Percentiles rank a stretch among this genome's conserved stretches.
Conservation (phyloP, 2,113 vertebrate species). For the Coptodon rendalli region DNA sequence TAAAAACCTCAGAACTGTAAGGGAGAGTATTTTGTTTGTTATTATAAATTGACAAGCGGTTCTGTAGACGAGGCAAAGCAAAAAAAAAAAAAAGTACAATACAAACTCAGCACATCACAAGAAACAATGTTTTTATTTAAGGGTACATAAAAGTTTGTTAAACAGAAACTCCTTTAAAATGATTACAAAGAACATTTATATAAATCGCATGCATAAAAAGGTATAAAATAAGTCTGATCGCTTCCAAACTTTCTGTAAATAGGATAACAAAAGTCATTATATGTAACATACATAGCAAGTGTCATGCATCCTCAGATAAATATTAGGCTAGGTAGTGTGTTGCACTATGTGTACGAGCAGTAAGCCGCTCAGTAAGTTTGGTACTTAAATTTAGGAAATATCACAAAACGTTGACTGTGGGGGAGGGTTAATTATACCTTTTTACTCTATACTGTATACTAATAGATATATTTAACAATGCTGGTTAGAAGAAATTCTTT, state of each 20-base stretch:
- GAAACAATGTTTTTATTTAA: not conserved
- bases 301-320: slow-evolving; percentile 63
- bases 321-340: slow-evolving; percentile 54
- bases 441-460: not conserved
- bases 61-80: no score
- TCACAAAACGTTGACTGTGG: not conserved
- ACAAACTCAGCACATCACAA: not conserved
- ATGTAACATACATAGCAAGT: slow-evolving; percentile 48
- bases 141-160: slow-evolving; percentile 58
- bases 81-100: not conserved
- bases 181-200: slow-evolving; percentile 54
- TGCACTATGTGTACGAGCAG: slow-evolving; percentile 12
- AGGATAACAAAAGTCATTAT: slow-evolving; percentile 40
- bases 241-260: slow-evolving; percentile 48
- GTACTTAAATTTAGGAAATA: slow-evolving; percentile 11
- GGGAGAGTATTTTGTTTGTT: not conserved
- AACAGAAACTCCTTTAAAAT: slow-evolving; percentile 57
- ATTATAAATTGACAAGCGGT: not conserved
- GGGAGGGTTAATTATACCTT: not conserved
- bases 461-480: not conserved
- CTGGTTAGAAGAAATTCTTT: slow-evolving; percentile 25
- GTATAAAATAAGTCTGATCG: slow-evolving; percentile 47
- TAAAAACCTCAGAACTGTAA: not conserved
- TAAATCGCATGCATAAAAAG: slow-evolving; percentile 63
- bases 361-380: not conserved